Base-by-base conservation (phyloP, 2,888 invertebrate genomes). In the Aricia artaxerxes region DNA sequence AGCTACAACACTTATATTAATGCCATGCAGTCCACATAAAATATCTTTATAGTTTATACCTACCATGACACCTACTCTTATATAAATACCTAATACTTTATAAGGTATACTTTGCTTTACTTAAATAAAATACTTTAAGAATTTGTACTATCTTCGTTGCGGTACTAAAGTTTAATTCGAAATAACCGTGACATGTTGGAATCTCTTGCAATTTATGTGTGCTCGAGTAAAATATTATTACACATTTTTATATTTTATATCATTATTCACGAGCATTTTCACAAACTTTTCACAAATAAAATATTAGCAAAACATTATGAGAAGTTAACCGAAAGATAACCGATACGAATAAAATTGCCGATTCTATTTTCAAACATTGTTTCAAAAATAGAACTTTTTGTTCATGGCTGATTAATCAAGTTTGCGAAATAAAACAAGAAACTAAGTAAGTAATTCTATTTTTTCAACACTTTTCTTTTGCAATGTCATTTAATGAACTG, bases 391-490 rank as follows among this genome's bases (percentile, higher is more conserved):
- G 64, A 61, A 57, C 49, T 76, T 76, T 76, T 53, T 53, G 76
- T 35, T 4, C 31, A 38, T 35, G 49, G 75, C 13, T 76, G 44
- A 57, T 69, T 69, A 69, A 57, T 35, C 57, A 53, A 76, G 35
- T 31, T 76, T 31, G 35, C 57, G n/a, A 35, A 57, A 75, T 44
- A 76, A 76, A 79, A 77, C 53, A 77, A 78, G 60, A 38, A 13
- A 40, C 44, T 57, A 49, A 78, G 60, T 24, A 13, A 40, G 35
- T 57, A 49, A 76, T 61, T 73, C 40, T 73, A 77, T 78, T 77
- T 79, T 78, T 73, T 44, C 40, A 79, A 72, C 44, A 73, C 24
- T 73, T 61, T 61, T 64, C 61, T 78, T 79, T 78, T 49, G 73
- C 13, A 69, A 69, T 69, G 61, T 72, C 60, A 79, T 16, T 5